phyloP scores from a whole-genome alignment of 2,113 vertebrate species.

The Pteropus alecto region DNA sequence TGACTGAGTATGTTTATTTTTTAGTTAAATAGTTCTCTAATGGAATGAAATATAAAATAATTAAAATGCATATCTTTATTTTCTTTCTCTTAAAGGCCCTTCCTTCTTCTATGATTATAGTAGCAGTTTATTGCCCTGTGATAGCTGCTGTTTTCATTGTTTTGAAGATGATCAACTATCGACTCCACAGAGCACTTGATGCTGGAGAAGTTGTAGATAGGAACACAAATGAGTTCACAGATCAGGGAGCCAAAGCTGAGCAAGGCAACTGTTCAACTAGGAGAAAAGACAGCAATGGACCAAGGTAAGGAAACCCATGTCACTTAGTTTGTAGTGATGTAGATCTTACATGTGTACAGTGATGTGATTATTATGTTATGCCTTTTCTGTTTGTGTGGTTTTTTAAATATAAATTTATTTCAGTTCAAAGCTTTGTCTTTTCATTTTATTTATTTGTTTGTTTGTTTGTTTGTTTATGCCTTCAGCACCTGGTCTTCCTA shows the following conservation, averaged over 20 bases:
- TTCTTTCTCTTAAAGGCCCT: slow-evolving; percentile 88
- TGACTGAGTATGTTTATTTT: neutral
- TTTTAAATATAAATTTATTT: neutral
- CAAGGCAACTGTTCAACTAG: slow-evolving; percentile 87
- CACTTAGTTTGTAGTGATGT: neutral
- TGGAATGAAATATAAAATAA: slow-evolving; percentile 2
- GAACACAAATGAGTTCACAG: slow-evolving; percentile 86
- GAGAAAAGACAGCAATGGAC: slow-evolving; percentile 94
- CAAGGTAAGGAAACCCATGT: slow-evolving; percentile 88
- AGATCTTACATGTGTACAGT: neutral
- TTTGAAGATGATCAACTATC: slow-evolving; percentile 97
- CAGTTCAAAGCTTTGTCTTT: no score
- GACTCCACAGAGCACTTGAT: slow-evolving; percentile 96
- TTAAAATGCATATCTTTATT: slow-evolving; percentile 31
- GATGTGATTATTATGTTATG: neutral
- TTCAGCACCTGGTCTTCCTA: no score
- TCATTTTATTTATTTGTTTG: no score
- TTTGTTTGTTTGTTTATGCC: no score
- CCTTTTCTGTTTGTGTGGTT: neutral
- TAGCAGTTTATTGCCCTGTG: slow-evolving; percentile 97
- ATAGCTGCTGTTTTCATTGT: slow-evolving; percentile 95
- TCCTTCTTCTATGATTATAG: slow-evolving; percentile 97
- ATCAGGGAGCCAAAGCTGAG: slow-evolving; percentile 86
- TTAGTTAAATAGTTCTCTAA: slow-evolving; percentile 31
- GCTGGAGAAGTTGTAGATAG: slow-evolving; percentile 97